Base-by-base conservation (phyloP, 2,797 vertebrate genomes). In the Malurus leucopterus region DNA sequence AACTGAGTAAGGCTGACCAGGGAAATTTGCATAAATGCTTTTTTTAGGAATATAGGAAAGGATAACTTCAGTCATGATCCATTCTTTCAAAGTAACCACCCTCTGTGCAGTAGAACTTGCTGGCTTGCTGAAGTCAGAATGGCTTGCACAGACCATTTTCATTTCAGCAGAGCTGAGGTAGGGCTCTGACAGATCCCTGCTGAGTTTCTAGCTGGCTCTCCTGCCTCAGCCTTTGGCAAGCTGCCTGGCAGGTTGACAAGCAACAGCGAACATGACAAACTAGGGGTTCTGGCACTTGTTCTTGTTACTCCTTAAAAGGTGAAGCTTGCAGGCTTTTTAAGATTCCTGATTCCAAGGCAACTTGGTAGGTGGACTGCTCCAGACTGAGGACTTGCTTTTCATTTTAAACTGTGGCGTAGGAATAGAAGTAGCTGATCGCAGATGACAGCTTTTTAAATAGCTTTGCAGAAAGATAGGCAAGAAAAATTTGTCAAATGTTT, bases 211-310 rank as follows among this genome's bases (percentile, higher is more conserved):
- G 57, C 50, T 15, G 72, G 6, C 40, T 84, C 22, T 74, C 50
- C 72, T 80, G 65, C 62, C 72, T 85, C 65, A 77, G 84, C 43
- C 70, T 40, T 89, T 83, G 79, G 73, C 89, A 72, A 49, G 41
- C 47, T 75, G 85, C 89, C 89, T 85, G 63, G 55, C 59, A 75
- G 73, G 70, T 41, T 87, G 92, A 92, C 76, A 90, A 78, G 82
- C 51, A 71, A 27, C 14, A 58, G 69, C 68, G 57, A n/a, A 29
- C 47, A 67, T 55, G 72, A 93, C 72, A 89, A 92, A 55, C 47
- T 36, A 24, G 67, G 30, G 17, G 5, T 82, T 78, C 74, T 88
- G 70, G 67, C 34, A 47, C 38, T 55, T 51, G n/a, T 55, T 44
- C 61, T 91, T 84, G 59, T 80, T 2, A 0, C 49, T 77, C 32